These are phyloP conservation scores for Acheta domesticus DNA, from an alignment of 2,888 invertebrate species.

Conservation along the genomic window DNA sequence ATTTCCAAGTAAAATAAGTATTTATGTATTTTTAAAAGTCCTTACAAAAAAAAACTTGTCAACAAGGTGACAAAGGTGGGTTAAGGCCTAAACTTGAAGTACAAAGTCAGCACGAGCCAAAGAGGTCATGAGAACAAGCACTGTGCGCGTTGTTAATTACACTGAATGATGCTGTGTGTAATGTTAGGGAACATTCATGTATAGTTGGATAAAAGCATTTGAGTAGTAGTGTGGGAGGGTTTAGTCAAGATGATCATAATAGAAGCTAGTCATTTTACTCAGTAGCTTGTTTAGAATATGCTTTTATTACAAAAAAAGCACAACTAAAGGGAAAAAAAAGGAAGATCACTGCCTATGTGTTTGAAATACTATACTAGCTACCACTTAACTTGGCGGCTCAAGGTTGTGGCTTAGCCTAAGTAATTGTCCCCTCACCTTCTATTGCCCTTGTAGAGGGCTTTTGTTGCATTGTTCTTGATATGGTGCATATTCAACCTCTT, in stretches of 20 bases:
- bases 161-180: constrained; percentile 2
- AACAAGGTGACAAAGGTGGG: constrained; percentile 3
- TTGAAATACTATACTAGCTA: constrained; percentile 7
- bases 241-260: background rate
- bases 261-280: constrained; percentile 7
- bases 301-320: background rate
- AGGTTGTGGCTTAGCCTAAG: constrained; percentile 7
- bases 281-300: constrained; percentile 2
- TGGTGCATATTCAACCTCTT: background rate
- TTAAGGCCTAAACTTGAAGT: constrained; percentile 18
- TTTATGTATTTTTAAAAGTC: constrained; percentile 1
- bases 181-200: constrained; percentile 11
- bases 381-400: constrained; percentile 6
- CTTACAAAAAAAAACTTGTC: background rate
- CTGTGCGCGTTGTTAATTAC: background rate
- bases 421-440: background rate
- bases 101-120: constrained; percentile 18
- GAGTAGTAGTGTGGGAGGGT: constrained; percentile 2
- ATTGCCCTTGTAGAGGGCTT: background rate
- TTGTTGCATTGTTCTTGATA: constrained; percentile 7
- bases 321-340: constrained; percentile 6
- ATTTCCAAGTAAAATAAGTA: background rate
- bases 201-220: constrained; percentile 9
- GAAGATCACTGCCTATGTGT: constrained; percentile 18
- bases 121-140: background rate